Evolutionary conservation across 2,888 invertebrate species (phyloP).

Genomic region (Monoplex corrugatus): DNA sequence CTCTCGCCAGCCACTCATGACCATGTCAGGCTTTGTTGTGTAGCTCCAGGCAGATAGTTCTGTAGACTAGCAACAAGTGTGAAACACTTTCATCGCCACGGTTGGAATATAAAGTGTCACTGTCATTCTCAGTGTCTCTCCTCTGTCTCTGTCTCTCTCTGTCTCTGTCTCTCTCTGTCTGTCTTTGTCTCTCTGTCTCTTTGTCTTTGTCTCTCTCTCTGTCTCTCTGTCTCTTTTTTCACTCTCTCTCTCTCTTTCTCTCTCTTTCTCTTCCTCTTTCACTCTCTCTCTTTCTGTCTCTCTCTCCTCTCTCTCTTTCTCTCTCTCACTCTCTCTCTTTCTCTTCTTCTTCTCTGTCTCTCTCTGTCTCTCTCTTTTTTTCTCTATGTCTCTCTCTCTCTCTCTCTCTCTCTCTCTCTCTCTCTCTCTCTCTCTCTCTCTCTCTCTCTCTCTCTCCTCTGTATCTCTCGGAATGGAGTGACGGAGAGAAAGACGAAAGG

Average conservation of each 20-base stretch:
- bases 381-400: not conserved
- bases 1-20: too few species aligned
- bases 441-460: not conserved
- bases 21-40: too few species aligned
- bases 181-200: not conserved
- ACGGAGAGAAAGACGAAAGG: not conserved
- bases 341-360: constrained; percentile 8
- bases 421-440: not conserved
- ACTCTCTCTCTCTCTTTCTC: not conserved
- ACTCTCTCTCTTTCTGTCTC: too few species aligned
- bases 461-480: too few species aligned
- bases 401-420: not conserved
- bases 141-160: too few species aligned
- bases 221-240: not conserved
- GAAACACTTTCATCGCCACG: too few species aligned
- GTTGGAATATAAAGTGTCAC: too few species aligned
- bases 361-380: not conserved
- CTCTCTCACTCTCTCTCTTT: not conserved
- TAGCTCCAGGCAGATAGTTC: too few species aligned
- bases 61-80: too few species aligned
- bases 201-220: not conserved
- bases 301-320: constrained; percentile 19
- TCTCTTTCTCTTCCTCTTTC: too few species aligned
- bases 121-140: too few species aligned
- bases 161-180: not conserved